Evolutionary conservation across 2,113 vertebrate genomes (phyloP).

Genomic region (Uropsilus gracilis): DNA sequence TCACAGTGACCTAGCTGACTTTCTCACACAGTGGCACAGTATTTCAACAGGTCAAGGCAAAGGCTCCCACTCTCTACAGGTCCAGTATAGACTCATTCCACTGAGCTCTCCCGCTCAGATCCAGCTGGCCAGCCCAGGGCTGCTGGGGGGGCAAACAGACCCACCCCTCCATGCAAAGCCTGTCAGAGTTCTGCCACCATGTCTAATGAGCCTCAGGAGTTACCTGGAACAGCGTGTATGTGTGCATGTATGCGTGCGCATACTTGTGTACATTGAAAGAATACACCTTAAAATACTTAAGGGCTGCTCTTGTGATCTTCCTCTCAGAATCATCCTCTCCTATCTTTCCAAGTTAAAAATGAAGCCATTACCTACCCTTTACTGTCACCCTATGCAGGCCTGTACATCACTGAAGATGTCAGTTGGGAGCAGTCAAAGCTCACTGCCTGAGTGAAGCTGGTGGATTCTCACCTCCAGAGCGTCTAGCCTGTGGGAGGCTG

Average conservation of each 20-base stretch:
- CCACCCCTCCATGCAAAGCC: background rate
- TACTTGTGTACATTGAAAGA: background rate
- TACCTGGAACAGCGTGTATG: background rate
- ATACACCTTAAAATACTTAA: background rate
- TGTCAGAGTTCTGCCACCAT: background rate
- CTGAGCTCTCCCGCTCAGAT: background rate
- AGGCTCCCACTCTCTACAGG: background rate
- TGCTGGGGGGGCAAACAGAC: accelerated
- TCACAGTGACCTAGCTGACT: background rate
- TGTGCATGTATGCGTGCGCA: background rate
- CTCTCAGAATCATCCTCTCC: background rate
- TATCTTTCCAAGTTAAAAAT: background rate
- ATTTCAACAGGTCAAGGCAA: background rate
- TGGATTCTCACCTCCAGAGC: too few relatives aligned
- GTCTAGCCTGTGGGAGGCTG: background rate
- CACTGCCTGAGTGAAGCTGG: accelerated
- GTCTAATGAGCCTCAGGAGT: background rate
- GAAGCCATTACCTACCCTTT: background rate
- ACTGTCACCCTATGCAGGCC: background rate
- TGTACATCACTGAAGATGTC: background rate
- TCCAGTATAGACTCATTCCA: background rate
- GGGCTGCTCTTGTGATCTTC: background rate
- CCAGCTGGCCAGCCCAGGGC: background rate
- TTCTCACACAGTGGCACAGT: accelerated
- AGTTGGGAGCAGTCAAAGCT: background rate